These are phyloP conservation scores for Sicus ferrugineus DNA, from an alignment of 2,888 invertebrate genomes.

Conservation along the genomic window DNA sequence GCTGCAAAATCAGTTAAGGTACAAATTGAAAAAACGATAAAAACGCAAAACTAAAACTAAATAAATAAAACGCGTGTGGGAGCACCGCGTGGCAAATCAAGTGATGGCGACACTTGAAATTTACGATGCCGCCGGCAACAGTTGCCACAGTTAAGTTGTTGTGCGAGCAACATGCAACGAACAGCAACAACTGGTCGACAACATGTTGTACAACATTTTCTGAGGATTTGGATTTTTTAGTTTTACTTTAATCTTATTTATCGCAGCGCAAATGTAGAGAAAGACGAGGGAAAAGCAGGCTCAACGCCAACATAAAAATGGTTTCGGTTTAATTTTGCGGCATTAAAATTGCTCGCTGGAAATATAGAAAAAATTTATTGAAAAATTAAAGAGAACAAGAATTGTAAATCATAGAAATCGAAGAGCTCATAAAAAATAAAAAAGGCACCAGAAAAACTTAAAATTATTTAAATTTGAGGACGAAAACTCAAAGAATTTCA, in stretches of 20 bases:
- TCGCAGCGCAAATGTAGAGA: too few species aligned
- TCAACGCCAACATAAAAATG: constrained; percentile 19
- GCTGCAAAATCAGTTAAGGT: not conserved
- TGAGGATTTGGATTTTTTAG: not conserved
- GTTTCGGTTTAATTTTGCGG: not conserved
- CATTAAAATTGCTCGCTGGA: too few species aligned
- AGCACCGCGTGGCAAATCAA: constrained; percentile 25
- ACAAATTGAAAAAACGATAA: not conserved
- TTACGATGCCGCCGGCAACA: constrained; percentile 3
- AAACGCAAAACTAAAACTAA: not conserved
- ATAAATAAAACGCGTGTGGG: constrained; percentile 21
- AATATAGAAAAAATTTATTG: not conserved
- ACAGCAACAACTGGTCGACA: constrained; percentile 20
- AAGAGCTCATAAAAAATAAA: not conserved
- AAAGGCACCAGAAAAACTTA: not conserved
- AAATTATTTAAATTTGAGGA: not conserved
- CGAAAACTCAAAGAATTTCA: not conserved
- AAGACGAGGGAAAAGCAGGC: not conserved
- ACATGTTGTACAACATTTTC: constrained; percentile 27
- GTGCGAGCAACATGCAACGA: not conserved
- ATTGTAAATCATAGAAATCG: not conserved
- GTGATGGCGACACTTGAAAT: constrained; percentile 32
- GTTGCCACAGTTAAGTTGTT: constrained; percentile 18
- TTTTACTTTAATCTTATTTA: too few species aligned
- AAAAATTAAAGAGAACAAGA: too few species aligned